Evolutionary conservation across 2,888 invertebrate species (phyloP).

Genomic region (Plagodis dolabraria): DNA sequence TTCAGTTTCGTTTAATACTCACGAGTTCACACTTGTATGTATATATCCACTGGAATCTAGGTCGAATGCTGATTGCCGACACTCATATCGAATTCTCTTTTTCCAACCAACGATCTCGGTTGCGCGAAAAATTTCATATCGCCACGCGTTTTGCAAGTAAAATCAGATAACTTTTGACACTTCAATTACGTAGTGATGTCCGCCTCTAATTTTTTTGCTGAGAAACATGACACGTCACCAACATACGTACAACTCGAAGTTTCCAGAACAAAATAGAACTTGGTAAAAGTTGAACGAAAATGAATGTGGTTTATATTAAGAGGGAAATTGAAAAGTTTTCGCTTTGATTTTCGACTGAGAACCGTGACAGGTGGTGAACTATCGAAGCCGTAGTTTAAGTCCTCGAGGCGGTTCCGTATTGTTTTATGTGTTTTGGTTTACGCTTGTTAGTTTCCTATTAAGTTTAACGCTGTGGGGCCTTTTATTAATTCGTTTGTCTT

Average conservation of each 20-base stretch:
- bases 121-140: conserved; percentile 82
- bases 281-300: conserved; percentile 55
- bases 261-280: conserved; percentile 73
- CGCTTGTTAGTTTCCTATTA: conserved; percentile 73
- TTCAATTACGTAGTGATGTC: conserved; percentile 82
- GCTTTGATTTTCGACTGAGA: conserved; percentile 65
- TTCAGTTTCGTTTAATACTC: conserved; percentile 52
- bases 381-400: conserved; percentile 48
- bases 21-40: conserved; percentile 54
- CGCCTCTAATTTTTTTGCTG: conserved; percentile 72
- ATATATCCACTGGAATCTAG: conserved; percentile 73
- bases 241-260: conserved; percentile 75
- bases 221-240: conserved; percentile 69
- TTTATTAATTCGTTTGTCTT: conserved; percentile 65
- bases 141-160: conserved; percentile 82
- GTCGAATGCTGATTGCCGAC: conserved; percentile 80
- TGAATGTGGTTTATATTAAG: conserved; percentile 58
- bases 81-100: conserved; percentile 82
- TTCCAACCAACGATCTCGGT: conserved; percentile 72
- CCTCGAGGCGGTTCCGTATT: conserved; percentile 53
- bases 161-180: conserved; percentile 85
- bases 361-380: conserved; percentile 40
- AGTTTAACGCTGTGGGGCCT: conserved; percentile 56
- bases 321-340: conserved; percentile 72
- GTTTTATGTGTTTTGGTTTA: conserved; percentile 70